Conservation (phyloP, 1,140 invertebrate species). For the Scaptodrosophila lebanonensis region DNA sequence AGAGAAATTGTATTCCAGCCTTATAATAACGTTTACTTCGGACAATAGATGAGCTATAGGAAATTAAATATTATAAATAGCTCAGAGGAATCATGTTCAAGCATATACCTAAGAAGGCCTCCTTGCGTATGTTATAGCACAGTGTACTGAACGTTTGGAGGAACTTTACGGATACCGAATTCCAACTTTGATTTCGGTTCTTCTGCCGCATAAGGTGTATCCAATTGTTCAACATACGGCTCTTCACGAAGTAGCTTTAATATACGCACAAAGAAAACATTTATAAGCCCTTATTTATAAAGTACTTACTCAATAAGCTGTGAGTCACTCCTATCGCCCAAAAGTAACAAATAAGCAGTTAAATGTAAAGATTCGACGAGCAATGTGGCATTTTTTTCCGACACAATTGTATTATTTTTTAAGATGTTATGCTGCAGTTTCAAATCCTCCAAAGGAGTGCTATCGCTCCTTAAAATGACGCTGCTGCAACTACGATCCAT, state of each 20-base stretch:
- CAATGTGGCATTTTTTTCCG: slow-evolving; percentile 94
- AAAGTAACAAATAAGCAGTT: slow-evolving; percentile 99
- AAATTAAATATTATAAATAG: background rate
- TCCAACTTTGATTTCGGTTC: slow-evolving; percentile 91
- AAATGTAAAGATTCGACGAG: slow-evolving; percentile 98
- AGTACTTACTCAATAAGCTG: slow-evolving; percentile 98
- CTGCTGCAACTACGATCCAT: too few species aligned
- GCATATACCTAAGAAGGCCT: slow-evolving; percentile 97
- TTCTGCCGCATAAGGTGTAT: slow-evolving; percentile 98
- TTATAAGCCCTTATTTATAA: background rate
- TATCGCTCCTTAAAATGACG: too few species aligned
- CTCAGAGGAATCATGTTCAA: too few species aligned
- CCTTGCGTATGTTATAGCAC: slow-evolving; percentile 99
- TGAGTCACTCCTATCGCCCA: slow-evolving; percentile 99
- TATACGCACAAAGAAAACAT: slow-evolving; percentile 61
- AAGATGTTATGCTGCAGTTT: slow-evolving; percentile 98
- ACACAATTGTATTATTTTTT: slow-evolving; percentile 97
- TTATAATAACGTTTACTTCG: slow-evolving; percentile 99
- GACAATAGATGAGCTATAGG: slow-evolving; percentile 97
- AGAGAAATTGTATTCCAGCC: slow-evolving; percentile 99
- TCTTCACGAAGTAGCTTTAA: slow-evolving; percentile 98
- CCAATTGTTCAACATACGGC: slow-evolving; percentile 99
- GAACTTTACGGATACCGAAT: slow-evolving; percentile 98
- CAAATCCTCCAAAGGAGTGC: slow-evolving; percentile 95
- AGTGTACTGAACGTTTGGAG: slow-evolving; percentile 99